phyloP scores from a whole-genome alignment of 2,113 vertebrate genomes.

The Pontoporia blainvillei region DNA sequence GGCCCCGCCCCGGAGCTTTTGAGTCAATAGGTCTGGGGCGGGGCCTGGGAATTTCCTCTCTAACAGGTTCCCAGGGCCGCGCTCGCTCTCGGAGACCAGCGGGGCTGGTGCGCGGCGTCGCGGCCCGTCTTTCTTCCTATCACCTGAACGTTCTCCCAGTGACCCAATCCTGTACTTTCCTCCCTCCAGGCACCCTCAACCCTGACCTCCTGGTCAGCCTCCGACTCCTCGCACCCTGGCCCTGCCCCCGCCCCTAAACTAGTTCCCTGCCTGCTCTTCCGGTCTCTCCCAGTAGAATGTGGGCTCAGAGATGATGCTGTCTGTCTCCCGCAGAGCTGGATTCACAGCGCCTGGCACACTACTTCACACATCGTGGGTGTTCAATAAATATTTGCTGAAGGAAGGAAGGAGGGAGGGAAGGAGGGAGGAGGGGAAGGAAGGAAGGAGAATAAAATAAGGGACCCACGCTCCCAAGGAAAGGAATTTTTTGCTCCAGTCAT shows the following conservation, averaged over 20 bases:
- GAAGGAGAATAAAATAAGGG: background rate
- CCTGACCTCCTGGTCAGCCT: background rate
- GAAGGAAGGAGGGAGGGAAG: background rate
- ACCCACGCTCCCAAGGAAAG: background rate
- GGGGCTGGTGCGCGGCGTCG: background rate
- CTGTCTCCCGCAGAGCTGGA: background rate
- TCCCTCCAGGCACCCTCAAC: background rate
- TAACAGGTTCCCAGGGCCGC: background rate
- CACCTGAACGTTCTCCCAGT: background rate
- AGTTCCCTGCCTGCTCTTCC: background rate
- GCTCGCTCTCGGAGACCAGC: background rate
- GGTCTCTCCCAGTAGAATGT: background rate
- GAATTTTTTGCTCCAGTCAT: background rate
- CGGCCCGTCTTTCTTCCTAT: background rate
- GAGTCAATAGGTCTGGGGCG: background rate
- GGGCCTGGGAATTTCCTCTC: background rate
- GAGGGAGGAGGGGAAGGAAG: background rate
- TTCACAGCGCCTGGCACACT: background rate
- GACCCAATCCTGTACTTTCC: background rate
- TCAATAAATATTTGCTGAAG: slow-evolving; percentile 19
- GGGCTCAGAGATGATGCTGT: background rate
- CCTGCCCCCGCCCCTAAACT: background rate
- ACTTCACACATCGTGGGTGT: background rate
- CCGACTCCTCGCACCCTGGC: background rate
- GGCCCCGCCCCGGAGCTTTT: background rate